Conservation (phyloP, 1,140 invertebrate genomes). For the Drosophila jambulina region DNA sequence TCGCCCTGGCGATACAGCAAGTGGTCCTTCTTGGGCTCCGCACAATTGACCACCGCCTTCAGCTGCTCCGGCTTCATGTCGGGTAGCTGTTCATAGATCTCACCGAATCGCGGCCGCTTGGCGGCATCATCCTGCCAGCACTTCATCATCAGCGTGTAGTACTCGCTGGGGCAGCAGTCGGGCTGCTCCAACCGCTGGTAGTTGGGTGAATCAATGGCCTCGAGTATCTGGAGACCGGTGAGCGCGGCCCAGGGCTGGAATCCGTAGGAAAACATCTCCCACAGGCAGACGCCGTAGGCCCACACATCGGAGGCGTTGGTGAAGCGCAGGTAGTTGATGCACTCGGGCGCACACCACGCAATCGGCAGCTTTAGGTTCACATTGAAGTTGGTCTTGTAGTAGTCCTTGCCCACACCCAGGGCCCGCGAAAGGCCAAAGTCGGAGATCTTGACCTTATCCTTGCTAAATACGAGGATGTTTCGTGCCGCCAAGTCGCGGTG, state of each 20-base stretch:
- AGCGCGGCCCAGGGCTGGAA: slow-evolving; percentile 98
- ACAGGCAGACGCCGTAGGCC: slow-evolving; percentile 99
- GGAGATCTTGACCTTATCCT: slow-evolving; percentile 98
- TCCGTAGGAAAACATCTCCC: slow-evolving; percentile 99
- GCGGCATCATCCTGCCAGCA: slow-evolving; percentile 97
- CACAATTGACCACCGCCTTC: slow-evolving; percentile 87
- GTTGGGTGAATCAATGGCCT: slow-evolving; percentile 97
- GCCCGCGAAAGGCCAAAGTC: slow-evolving; percentile 98
- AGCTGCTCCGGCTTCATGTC: slow-evolving; percentile 97
- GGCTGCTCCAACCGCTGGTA: slow-evolving; percentile 95
- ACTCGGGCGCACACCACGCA: slow-evolving; percentile 99
- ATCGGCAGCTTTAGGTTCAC: slow-evolving; percentile 99
- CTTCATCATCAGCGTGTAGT: slow-evolving; percentile 96
- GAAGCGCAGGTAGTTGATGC: slow-evolving; percentile 97
- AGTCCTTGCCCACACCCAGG: slow-evolving; percentile 98
- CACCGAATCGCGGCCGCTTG: slow-evolving; percentile 95
- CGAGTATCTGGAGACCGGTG: slow-evolving; percentile 97
- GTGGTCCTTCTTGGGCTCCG: slow-evolving; percentile 87
- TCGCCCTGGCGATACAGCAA: slow-evolving; percentile 95
- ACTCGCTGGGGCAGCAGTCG: slow-evolving; percentile 97
- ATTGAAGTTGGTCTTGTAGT: slow-evolving; percentile 99
- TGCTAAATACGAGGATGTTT: slow-evolving; percentile 98
- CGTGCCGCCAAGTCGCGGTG: slow-evolving; percentile 97
- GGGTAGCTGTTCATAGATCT: slow-evolving; percentile 92
- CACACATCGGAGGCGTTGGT: slow-evolving; percentile 98